Evolutionary conservation across 2,797 vertebrate species (phyloP), one percentile per base, ranked within the genome.

Genomic region (Choloepus didactylus): DNA sequence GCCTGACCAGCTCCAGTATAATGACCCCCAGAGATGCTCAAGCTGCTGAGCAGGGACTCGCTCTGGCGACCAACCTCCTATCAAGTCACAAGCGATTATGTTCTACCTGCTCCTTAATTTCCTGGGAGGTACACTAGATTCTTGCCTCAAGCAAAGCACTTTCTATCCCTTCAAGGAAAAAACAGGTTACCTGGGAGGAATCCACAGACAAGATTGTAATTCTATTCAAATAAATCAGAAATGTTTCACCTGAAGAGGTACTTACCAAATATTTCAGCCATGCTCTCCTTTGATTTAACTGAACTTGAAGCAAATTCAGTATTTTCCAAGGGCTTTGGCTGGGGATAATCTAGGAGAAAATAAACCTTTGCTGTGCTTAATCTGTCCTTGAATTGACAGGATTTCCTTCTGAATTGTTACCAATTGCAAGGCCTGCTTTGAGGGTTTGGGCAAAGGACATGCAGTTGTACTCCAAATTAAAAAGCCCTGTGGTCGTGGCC

Each of bases 231-330:
- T 49, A 49, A 49, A 49, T 10, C 6, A 49, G 6, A 49, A 49
- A 49, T 10, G 10, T 49, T 59, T 19, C 31, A 27, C n/a, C 11
- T 10, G 9, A 76, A 31, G 59, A 3, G 19, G 4, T 51, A 93
- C 94, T 85, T 96, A 96, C 95, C 93, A 81, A 95, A 54, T 56
- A 93, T 9, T 35, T 75, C 80, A 75, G 79, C 14, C 51, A 96
- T 27, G 23, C n/a, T 19, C 62, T 93, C 51, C 9, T 95, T 79
- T 0, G 19, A 16, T 4, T 18, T 83, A 18, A 80, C 49, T 49
- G 91, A n/a, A 69, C 23, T 84, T 35, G 84, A 88, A 35, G 59
- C 21, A 69, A 80, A 38, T 21, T 5, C 49, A 70, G 18, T 38
- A 59, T 73, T 27, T 51, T n/a, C 10, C 46, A 49, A 49, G 46